Evolutionary conservation across 2,113 vertebrate species (phyloP), one percentile per base, ranked within the genome.

Genomic region (Pardalotus punctatus): DNA sequence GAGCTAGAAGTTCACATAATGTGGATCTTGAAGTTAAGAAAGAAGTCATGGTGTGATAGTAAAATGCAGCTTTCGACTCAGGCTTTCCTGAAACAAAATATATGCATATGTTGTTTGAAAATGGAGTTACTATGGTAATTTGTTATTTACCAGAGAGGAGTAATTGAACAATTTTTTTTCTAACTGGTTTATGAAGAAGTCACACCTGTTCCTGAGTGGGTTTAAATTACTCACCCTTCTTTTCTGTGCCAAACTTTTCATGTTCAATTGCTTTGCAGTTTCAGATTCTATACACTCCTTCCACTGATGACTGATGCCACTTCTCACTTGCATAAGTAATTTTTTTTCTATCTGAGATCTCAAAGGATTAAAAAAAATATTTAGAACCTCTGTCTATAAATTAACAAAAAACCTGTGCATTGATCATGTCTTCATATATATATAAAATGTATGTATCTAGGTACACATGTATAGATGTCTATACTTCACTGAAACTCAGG

Each of bases 171-270:
- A 78, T 35, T 83, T 95, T 90, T 54, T 90, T 92, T 89, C 23
- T 83, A 96, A 92, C 28, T 76, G 73, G 56, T 94, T 96, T 96
- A 92, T 96, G 91, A 96, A 98, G 91, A 96, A 96, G 89, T 96
- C 96, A 96, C 97, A 98, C 97, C 97, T 97, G 96, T 94, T 97
- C 87, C 74, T 95, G 93, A 98, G 95, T 96, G 95, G 90, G 86
- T 82, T 94, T 91, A 81, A 95, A 92, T 96, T 91, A 92, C 77
- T 96, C 23, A 27, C 48, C 60, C 53, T 81, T 90, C 72, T 96
- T 92, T 95, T 92, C 86, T 92, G 76, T 93, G 88, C 81, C 94
- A 88, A 92, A 92, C 90, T 91, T 95, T 69, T 69, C 60, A 84
- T 90, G 85, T 96, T 96, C 88, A 94, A 92, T 97, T 96, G 89